These are phyloP conservation scores for Plestiodon gilberti DNA, from an alignment of 2,113 vertebrate species.

Conservation along the genomic window DNA sequence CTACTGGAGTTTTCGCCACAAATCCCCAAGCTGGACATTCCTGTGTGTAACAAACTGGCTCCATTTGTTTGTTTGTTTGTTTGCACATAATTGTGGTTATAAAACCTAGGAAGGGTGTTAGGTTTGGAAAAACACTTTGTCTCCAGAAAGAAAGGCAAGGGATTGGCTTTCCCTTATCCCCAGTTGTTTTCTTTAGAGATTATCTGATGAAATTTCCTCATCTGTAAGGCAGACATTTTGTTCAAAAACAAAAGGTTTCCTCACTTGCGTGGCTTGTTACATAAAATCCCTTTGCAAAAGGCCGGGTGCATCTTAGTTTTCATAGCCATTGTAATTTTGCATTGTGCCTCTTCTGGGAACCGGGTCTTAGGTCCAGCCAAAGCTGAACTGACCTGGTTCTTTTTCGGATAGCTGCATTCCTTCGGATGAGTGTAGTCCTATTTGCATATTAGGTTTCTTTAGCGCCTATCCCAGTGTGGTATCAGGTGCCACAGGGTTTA, in stretches of 20 bases:
- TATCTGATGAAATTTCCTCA: constrained; percentile 57
- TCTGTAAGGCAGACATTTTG: constrained; percentile 48
- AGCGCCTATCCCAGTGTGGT: background rate
- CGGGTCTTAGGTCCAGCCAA: background rate
- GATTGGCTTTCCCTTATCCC: constrained; percentile 1
- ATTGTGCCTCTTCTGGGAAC: constrained; percentile 61
- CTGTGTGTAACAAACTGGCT: constrained; percentile 36
- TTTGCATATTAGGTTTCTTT: background rate
- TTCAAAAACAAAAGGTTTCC: constrained; percentile 60
- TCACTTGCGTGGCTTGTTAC: constrained; percentile 23
- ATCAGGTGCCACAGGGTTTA: background rate
- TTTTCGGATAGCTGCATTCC: background rate
- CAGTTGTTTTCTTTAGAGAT: constrained; percentile 60
- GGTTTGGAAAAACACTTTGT: constrained; percentile 29
- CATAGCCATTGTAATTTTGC: constrained; percentile 50
- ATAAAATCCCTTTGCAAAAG: constrained; percentile 28
- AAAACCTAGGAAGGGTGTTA: constrained; percentile 34
- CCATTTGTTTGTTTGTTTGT: background rate
- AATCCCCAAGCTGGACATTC: background rate
- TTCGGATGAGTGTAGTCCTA: background rate
- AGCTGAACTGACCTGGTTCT: background rate
- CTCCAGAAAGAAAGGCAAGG: constrained; percentile 43
- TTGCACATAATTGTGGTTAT: constrained; percentile 35
- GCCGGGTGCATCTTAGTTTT: constrained; percentile 36
- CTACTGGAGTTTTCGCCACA: constrained; percentile 37